Evolutionary conservation across 2,113 vertebrate genomes (phyloP).

Genomic region (Nettapus auritus): DNA sequence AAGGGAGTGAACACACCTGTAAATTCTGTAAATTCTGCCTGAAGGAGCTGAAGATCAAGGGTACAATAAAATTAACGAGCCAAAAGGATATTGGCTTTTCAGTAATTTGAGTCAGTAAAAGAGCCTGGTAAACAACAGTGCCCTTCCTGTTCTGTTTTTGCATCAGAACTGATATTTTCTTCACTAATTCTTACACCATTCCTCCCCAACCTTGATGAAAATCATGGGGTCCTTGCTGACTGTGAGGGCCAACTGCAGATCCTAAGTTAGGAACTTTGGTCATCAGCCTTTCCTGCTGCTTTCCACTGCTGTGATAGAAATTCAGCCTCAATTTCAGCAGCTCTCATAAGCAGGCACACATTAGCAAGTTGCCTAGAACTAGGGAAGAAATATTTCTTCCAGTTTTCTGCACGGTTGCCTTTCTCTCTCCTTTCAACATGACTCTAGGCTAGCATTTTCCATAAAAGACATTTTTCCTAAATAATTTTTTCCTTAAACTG

Average conservation of each 20-base stretch:
- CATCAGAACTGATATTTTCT: not conserved
- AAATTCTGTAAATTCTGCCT: not conserved
- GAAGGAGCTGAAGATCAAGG: not conserved
- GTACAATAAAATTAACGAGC: not conserved
- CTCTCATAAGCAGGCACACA: rapidly evolving
- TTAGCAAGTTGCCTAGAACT: not conserved
- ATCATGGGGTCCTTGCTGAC: not conserved
- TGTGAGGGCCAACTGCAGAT: not conserved
- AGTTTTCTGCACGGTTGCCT: not conserved
- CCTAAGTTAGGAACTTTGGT: not conserved
- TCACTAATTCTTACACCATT: not conserved
- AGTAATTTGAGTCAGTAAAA: not conserved
- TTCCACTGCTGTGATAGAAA: not conserved
- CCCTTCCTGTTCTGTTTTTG: not conserved
- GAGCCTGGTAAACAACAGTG: not conserved
- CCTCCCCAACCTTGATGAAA: not conserved
- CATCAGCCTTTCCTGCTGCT: not conserved
- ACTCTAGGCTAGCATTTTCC: not conserved
- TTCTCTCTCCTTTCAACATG: not conserved
- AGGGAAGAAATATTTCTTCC: not conserved
- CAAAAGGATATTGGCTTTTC: not conserved
- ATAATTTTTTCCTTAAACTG: not conserved
- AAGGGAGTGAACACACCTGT: not conserved
- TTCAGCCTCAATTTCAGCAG: not conserved
- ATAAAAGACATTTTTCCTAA: not conserved